These are phyloP conservation scores for Chionoecetes opilio DNA, from an alignment of 1,140 invertebrate species.

Conservation along the genomic window DNA sequence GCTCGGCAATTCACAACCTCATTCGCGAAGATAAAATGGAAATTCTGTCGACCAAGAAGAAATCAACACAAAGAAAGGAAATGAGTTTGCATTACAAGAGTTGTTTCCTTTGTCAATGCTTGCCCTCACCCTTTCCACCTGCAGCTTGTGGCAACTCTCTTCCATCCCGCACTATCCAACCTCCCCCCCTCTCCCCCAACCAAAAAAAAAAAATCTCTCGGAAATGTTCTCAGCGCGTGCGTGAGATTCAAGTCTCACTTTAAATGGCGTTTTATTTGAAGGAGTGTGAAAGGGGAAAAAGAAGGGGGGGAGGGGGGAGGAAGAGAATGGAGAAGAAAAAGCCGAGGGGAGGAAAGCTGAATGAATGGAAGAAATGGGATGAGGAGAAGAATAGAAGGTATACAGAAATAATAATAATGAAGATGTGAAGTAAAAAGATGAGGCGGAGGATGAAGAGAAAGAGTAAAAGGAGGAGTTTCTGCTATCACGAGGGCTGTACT, in stretches of 20 bases:
- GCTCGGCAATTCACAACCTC: too few species aligned
- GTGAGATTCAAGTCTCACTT: background rate
- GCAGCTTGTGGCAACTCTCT: background rate
- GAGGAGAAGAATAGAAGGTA: background rate
- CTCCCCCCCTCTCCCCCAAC: too few species aligned
- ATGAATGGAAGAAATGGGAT: too few species aligned
- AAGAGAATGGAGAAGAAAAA: background rate
- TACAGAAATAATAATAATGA: background rate
- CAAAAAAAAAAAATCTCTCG: background rate
- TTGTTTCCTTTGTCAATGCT: too few species aligned
- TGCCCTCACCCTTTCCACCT: background rate
- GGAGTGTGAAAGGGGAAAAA: background rate
- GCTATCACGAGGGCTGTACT: too few species aligned
- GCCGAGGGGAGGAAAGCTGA: background rate
- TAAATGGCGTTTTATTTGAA: background rate
- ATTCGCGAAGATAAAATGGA: too few species aligned
- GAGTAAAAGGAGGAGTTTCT: background rate
- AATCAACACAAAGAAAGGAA: too few species aligned
- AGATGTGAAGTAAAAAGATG: background rate
- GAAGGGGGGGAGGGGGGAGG: background rate
- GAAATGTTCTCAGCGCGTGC: background rate
- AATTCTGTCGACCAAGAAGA: too few species aligned
- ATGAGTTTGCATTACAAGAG: too few species aligned
- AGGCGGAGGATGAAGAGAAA: background rate
- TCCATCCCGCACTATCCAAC: background rate